These are phyloP conservation scores for Ericerus pela DNA, from an alignment of 1,140 invertebrate species.

Conservation along the genomic window DNA sequence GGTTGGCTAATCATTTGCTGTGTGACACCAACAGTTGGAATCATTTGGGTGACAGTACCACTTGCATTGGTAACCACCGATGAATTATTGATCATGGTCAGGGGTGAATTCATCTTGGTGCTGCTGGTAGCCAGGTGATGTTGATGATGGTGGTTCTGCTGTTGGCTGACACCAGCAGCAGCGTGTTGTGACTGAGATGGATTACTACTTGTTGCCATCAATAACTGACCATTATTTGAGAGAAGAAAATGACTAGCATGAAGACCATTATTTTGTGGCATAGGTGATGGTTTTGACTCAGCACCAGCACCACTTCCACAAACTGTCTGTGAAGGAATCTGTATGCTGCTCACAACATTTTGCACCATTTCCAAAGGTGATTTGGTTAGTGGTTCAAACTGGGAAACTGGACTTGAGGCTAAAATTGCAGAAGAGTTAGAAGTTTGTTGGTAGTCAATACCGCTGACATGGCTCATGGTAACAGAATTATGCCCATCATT, in stretches of 20 bases:
- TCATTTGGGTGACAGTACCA: constrained; percentile 43
- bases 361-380: constrained; percentile 65
- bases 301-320: constrained; percentile 18
- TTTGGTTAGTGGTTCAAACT: too few species aligned
- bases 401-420: too few species aligned
- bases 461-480: too few species aligned
- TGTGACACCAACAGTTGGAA: constrained; percentile 35
- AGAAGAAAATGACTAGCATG: constrained; percentile 52
- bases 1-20: constrained; percentile 54
- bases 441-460: too few species aligned
- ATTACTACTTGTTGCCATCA: constrained; percentile 43
- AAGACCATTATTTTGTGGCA: constrained; percentile 21
- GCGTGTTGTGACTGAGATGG: too few species aligned
- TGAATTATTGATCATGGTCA: constrained; percentile 45
- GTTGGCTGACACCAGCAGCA: constrained; percentile 20
- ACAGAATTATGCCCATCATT: too few species aligned
- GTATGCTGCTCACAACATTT: constrained; percentile 59
- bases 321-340: constrained; percentile 31
- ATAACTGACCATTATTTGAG: constrained; percentile 54
- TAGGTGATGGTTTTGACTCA: constrained; percentile 6
- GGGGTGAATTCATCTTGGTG: constrained; percentile 29
- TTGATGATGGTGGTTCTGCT: constrained; percentile 38
- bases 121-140: constrained; percentile 42
- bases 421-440: too few species aligned
- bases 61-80: constrained; percentile 54